phyloP scores from a whole-genome alignment of 2,113 vertebrate genomes.

The Fulmarus glacialis region DNA sequence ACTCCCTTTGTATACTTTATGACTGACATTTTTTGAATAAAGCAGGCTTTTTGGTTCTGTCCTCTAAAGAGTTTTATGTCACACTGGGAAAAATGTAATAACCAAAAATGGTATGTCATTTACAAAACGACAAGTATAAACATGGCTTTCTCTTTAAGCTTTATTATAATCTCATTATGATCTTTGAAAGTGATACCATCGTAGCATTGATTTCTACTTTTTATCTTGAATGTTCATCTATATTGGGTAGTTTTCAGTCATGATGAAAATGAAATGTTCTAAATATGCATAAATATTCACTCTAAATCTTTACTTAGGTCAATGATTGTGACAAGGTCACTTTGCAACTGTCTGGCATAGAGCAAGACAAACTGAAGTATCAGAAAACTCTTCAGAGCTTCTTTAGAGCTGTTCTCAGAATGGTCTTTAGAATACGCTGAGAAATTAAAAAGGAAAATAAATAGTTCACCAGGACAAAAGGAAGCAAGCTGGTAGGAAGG shows the following conservation, averaged over 20 bases:
- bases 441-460: not conserved
- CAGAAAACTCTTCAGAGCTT: not conserved
- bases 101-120: not conserved
- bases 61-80: not conserved
- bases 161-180: not conserved
- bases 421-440: not conserved
- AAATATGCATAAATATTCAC: not conserved
- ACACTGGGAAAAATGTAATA: not conserved
- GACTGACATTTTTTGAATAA: not conserved
- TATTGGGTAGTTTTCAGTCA: not conserved
- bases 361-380: not conserved
- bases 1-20: too few relatives aligned
- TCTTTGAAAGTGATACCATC: not conserved
- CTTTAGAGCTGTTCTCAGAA: not conserved
- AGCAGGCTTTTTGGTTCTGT: not conserved
- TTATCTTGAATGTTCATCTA: not conserved
- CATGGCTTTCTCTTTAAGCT: not conserved
- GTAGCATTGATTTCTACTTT: not conserved
- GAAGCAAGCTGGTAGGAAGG: not conserved
- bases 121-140: not conserved
- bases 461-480: not conserved
- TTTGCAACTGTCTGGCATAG: not conserved
- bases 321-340: not conserved
- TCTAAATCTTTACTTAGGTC: not conserved
- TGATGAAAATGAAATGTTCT: not conserved